phyloP scores from a whole-genome alignment of 2,797 vertebrate genomes.

The Spinus pinus region DNA sequence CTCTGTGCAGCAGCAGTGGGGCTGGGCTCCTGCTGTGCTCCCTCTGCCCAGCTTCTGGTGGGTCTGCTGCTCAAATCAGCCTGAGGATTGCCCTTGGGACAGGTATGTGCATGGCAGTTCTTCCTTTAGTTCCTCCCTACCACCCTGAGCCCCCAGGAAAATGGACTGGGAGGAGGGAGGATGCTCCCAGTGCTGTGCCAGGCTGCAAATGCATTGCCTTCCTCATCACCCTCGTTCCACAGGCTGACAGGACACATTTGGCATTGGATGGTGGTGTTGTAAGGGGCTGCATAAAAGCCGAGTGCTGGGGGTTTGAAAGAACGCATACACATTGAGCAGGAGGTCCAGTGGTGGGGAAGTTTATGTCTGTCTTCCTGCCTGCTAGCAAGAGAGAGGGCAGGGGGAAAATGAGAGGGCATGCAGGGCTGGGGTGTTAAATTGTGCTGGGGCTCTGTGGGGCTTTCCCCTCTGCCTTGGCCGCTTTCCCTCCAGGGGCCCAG shows the following conservation, averaged over 20 bases:
- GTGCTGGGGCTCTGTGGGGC: neutral
- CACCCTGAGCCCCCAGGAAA: neutral
- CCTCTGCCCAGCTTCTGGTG: neutral
- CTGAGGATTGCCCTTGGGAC: accelerated
- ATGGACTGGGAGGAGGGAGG: neutral
- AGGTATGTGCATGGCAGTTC: neutral
- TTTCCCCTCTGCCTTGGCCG: neutral
- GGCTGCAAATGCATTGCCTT: accelerated
- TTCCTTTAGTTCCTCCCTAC: neutral
- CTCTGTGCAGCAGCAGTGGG: neutral
- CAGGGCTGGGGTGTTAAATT: neutral
- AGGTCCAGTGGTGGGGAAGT: neutral
- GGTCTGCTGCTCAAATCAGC: neutral
- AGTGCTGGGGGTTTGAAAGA: neutral
- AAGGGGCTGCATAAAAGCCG: neutral
- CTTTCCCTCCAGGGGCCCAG: neutral
- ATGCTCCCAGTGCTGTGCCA: accelerated
- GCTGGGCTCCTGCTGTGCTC: neutral
- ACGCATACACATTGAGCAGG: accelerated
- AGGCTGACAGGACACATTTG: neutral
- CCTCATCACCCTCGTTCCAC: accelerated
- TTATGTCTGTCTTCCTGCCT: neutral
- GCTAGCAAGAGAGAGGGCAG: neutral
- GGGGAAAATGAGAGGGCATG: neutral
- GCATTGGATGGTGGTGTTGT: accelerated